Evolutionary conservation across 2,888 invertebrate genomes (phyloP), one percentile per base, ranked within the genome.

Genomic region (Apotomis turbidana): DNA sequence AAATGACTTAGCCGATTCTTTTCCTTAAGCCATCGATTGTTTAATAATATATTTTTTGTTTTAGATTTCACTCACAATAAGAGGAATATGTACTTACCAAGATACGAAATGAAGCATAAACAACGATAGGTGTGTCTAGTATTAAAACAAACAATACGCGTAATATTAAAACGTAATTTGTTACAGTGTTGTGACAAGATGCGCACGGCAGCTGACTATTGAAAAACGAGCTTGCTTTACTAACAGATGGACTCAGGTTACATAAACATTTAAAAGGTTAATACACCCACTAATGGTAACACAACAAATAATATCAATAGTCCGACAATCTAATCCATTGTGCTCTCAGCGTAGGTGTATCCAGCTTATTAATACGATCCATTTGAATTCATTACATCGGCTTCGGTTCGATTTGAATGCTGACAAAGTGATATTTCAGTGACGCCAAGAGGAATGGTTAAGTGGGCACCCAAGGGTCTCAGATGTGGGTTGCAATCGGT

Each of bases 211-310:
- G 27, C 46, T 66, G 61, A 69, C 61, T 61, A 69, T 52, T 54
- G 54, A 46, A 55, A 44, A 55, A 46, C 27, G 68, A 13, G 12
- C 54, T 36, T 57, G 59, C 62, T 67, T 71, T 67, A 6, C 41
- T 62, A 55, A 71, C 57, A 61, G 44, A 67, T 66, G 52, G 64
- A 64, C 64, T 52, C 52, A 54, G 61, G 63, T 72, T 72, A 72
- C 54, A 85, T 82, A 82, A 84, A 87, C 88, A 87, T 88, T 89
- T 87, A 88, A 87, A 87, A 88, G 86, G 85, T 80, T 85, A 86
- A 86, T 85, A 85, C 85, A 83, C 86, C 83, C 81, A 78, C 80
- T 83, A 83, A 66, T 66, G 55, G 66, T 66, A 57, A 83, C 83
- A 79, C 76, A 77, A 79, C 77, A 76, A 78, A 74, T 77, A 81